phyloP scores from a whole-genome alignment of 1,140 invertebrate genomes.

The Kradibia gibbosae region DNA sequence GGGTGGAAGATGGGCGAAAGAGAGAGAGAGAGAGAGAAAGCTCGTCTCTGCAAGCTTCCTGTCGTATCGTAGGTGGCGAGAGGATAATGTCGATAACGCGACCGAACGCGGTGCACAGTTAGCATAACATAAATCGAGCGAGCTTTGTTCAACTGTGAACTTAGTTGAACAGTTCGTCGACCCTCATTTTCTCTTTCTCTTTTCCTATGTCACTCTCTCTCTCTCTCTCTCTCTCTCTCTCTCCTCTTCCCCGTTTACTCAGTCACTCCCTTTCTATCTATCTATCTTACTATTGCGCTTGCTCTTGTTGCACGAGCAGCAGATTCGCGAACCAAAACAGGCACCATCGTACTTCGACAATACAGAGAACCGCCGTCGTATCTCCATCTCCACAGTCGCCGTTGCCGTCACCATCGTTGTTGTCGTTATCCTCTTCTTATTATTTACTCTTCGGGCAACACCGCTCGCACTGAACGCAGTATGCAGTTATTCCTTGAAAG shows the following conservation, averaged over 20 bases:
- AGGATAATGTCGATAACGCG: slow-evolving; percentile 46
- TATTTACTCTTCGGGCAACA: not conserved
- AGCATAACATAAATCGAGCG: slow-evolving; percentile 46
- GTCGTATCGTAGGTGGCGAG: slow-evolving; percentile 38
- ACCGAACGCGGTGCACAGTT: not conserved
- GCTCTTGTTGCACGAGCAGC: not conserved
- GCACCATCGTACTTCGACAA: slow-evolving; percentile 24
- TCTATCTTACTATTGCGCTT: not conserved
- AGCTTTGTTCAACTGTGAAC: slow-evolving; percentile 47
- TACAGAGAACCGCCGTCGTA: slow-evolving; percentile 5
- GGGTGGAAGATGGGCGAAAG: not conserved
- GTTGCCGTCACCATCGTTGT: not conserved
- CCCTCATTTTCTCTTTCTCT: slow-evolving; percentile 14
- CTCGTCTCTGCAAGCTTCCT: slow-evolving; percentile 23
- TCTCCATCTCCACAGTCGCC: not conserved
- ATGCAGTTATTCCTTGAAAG: slow-evolving; percentile 37
- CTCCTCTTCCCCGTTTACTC: slow-evolving; percentile 12
- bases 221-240: slow-evolving; percentile 9
- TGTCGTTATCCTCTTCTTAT: slow-evolving; percentile 5
- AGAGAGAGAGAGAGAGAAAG: slow-evolving; percentile 10
- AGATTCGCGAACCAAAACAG: slow-evolving; percentile 26
- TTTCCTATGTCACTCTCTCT: slow-evolving; percentile 4
- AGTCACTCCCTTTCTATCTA: not conserved
- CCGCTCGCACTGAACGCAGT: not conserved
- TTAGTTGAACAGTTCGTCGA: slow-evolving; percentile 44